Evolutionary conservation across 2,797 vertebrate genomes (phyloP).

Genomic region (Melanotaenia nigrans): DNA sequence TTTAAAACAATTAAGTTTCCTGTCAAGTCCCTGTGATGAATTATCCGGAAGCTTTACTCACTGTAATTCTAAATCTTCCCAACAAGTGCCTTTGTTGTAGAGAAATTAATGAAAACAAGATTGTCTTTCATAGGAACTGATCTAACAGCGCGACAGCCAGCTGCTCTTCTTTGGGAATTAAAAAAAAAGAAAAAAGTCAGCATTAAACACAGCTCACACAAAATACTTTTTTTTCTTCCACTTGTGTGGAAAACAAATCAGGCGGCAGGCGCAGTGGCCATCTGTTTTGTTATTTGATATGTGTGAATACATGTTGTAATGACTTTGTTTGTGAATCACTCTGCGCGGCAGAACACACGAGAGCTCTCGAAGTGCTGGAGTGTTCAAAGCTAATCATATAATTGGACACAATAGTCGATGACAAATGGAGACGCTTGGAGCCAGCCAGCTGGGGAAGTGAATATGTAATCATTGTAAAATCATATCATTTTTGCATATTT

Average conservation of each 20-base stretch:
- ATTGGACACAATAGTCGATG: conserved; percentile 99
- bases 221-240: conserved; percentile 91
- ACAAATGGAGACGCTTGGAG: conserved; percentile 99
- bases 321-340: conserved; percentile 99
- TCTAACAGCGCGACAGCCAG: conserved; percentile 99
- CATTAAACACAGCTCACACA: conserved; percentile 99
- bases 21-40: conserved; percentile 98
- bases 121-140: conserved; percentile 99
- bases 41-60: conserved; percentile 98
- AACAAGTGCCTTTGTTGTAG: conserved; percentile 99
- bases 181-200: conserved; percentile 86
- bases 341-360: conserved; percentile 97
- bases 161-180: conserved; percentile 99
- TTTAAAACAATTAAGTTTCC: conserved; percentile 99
- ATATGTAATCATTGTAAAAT: conserved; percentile 99
- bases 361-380: conserved; percentile 99
- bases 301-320: conserved; percentile 99
- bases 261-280: conserved; percentile 97
- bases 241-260: conserved; percentile 98
- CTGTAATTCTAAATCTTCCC: conserved; percentile 99
- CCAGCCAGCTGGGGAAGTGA: conserved; percentile 99
- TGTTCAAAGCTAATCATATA: conserved; percentile 99
- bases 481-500: conserved; percentile 99
- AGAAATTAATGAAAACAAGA: conserved; percentile 99
- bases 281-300: conserved; percentile 99